A percentile compares a stretch with the other conserved stretches of the same genome.
Conservation (phyloP, 2,113 vertebrate genomes). For the Aldabrachelys gigantea region DNA sequence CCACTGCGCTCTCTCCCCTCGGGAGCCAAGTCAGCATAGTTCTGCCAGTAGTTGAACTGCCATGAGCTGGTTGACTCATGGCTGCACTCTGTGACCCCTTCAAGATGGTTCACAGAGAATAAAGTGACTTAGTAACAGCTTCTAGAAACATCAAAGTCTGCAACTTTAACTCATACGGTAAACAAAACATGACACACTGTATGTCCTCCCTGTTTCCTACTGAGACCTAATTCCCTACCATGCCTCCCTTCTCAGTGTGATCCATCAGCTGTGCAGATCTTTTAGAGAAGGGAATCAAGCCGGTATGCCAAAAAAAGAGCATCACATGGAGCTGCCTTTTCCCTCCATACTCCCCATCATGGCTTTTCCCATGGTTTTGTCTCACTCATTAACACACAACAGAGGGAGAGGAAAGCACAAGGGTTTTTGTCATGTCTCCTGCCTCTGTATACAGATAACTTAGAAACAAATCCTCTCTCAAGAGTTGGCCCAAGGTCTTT, state of each 20-base stretch:
- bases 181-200: background rate
- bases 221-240: background rate
- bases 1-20: background rate
- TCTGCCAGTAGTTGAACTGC: background rate
- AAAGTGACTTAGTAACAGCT: fast-evolving
- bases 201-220: background rate
- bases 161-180: background rate
- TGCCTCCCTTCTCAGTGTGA: background rate
- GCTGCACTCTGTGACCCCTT: background rate
- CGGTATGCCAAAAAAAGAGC: no score
- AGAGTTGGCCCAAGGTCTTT: conserved; percentile 38
- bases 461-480: conserved; percentile 40
- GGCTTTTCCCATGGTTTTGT: background rate
- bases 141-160: background rate
- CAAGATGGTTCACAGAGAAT: background rate
- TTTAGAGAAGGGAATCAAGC: background rate
- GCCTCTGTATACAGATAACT: conserved; percentile 31
- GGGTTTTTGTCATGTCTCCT: background rate
- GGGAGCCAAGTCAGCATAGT: background rate
- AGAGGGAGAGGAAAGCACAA: background rate
- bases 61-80: background rate
- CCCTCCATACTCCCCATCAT: background rate
- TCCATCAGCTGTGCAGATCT: background rate
- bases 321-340: no score
- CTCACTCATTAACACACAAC: background rate